phyloP scores from a whole-genome alignment of 2,888 invertebrate species.

The Therioaphis trifolii region DNA sequence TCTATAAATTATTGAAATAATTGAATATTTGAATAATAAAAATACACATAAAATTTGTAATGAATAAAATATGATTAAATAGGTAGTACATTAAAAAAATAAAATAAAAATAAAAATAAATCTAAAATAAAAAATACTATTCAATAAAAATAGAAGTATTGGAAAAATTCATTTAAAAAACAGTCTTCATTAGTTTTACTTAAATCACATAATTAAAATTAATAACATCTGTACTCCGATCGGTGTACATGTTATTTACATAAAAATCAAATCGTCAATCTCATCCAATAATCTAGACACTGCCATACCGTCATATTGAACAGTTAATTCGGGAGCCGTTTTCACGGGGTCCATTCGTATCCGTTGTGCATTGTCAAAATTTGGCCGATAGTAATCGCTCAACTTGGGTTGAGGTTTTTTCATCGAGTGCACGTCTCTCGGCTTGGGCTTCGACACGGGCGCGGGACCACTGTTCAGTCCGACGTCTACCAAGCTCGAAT shows the following conservation, averaged over 20 bases:
- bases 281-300: constrained; percentile 32
- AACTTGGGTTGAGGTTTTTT: constrained; percentile 36
- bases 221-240: too few species aligned
- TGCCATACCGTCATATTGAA: constrained; percentile 48
- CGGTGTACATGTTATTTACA: background rate
- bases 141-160: too few species aligned
- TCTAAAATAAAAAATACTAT: too few species aligned
- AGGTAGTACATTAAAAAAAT: too few species aligned
- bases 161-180: background rate
- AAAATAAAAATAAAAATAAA: too few species aligned
- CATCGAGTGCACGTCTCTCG: background rate
- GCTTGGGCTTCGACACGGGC: background rate
- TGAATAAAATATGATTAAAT: too few species aligned
- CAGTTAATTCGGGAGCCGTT: constrained; percentile 27
- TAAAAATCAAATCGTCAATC: constrained; percentile 43
- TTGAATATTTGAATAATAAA: too few species aligned
- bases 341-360: constrained; percentile 20
- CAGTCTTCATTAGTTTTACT: background rate
- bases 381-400: constrained; percentile 42
- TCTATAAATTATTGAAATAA: too few species aligned
- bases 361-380: constrained; percentile 32
- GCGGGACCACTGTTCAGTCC: constrained; percentile 22
- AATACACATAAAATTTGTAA: too few species aligned
- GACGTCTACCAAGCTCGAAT: constrained; percentile 31
- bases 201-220: background rate